A percentile compares a stretch with the other conserved stretches of the same genome.
Evolutionary conservation across 2,797 vertebrate species (phyloP).

Genomic region (Sebastes itinus): DNA sequence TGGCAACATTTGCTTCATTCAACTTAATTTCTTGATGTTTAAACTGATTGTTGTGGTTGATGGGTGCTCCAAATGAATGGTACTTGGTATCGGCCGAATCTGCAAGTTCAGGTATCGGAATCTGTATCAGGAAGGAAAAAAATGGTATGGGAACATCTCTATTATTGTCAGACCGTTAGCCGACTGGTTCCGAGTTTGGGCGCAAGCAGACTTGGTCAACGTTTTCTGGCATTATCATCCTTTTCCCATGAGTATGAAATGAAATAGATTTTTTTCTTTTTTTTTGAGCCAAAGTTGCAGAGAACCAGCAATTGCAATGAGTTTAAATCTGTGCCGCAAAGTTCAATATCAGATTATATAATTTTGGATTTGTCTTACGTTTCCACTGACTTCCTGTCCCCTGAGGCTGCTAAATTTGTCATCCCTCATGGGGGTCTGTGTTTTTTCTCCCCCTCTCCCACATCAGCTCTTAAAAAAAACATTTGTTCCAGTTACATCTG

Average conservation of each 20-base stretch:
- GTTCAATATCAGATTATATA: not conserved
- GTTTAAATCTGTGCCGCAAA: not conserved
- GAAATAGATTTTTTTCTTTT: not conserved
- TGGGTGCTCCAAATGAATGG: not conserved
- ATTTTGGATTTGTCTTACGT: not conserved
- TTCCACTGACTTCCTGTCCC: conserved; percentile 1
- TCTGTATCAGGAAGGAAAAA: too few relatives aligned
- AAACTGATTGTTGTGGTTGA: not conserved
- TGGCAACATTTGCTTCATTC: not conserved
- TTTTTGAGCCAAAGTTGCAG: not conserved
- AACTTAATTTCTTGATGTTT: not conserved
- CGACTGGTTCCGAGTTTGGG: not conserved
- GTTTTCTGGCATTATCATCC: not conserved
- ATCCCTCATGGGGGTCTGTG: not conserved
- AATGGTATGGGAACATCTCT: too few relatives aligned
- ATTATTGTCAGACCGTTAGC: too few relatives aligned
- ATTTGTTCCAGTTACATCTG: conserved; percentile 24
- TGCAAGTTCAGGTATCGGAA: too few relatives aligned
- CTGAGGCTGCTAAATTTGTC: not conserved
- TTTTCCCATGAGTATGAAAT: not conserved
- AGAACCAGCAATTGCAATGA: not conserved
- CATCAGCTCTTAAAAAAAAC: conserved; percentile 10
- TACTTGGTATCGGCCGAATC: not conserved
- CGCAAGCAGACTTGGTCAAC: not conserved
- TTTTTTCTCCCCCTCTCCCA: not conserved